Evolutionary conservation across 2,797 vertebrate genomes (phyloP).

Genomic region (Apogon hyalosoma): DNA sequence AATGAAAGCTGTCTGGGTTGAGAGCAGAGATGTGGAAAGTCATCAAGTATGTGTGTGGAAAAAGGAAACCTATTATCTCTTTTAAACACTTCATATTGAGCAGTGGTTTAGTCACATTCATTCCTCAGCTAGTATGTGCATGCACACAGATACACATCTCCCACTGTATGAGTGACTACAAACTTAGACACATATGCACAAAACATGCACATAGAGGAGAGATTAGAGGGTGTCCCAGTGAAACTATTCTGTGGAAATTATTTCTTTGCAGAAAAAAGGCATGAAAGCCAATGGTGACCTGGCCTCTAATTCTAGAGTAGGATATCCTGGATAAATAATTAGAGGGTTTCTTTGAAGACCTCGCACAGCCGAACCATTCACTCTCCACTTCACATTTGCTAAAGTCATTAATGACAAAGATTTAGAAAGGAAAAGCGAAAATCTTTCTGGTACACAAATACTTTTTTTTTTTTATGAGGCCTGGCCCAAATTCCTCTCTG

Average conservation of each 20-base stretch:
- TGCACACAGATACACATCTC: neutral
- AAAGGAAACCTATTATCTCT: constrained; percentile 74
- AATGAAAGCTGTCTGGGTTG: constrained; percentile 73
- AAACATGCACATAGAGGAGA: constrained; percentile 44
- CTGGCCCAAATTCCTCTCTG: constrained; percentile 83
- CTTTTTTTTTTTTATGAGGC: constrained; percentile 80
- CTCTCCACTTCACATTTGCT: constrained; percentile 85
- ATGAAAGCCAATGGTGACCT: constrained; percentile 79
- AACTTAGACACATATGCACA: constrained; percentile 28
- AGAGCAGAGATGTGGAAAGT: constrained; percentile 70
- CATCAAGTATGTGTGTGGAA: constrained; percentile 74
- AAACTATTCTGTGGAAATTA: constrained; percentile 80
- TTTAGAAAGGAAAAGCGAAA: constrained; percentile 80
- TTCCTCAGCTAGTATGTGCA: constrained; percentile 23
- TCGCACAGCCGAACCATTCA: constrained; percentile 73
- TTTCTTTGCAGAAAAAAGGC: constrained; percentile 75
- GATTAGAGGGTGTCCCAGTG: constrained; percentile 77
- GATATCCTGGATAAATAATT: constrained; percentile 89
- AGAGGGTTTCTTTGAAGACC: constrained; percentile 84
- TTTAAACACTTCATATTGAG: constrained; percentile 60
- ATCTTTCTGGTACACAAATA: constrained; percentile 86
- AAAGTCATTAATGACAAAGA: constrained; percentile 89
- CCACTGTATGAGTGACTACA: constrained; percentile 29
- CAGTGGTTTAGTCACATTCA: constrained; percentile 45
- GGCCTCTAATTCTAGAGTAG: constrained; percentile 82